Conservation (phyloP, 2,113 vertebrate species). For the Notechis scutatus region DNA sequence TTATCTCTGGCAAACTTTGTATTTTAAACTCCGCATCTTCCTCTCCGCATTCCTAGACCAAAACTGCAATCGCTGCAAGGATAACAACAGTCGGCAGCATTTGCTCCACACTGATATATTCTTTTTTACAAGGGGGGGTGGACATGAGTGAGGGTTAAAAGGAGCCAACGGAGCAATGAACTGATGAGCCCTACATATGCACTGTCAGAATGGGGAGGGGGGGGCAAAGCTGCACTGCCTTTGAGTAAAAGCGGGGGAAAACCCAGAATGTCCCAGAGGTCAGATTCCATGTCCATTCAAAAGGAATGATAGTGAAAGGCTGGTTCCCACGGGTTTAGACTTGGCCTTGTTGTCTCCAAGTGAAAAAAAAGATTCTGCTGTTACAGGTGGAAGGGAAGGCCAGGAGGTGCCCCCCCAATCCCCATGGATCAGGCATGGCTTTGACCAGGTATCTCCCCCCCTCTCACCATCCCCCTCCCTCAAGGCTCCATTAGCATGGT, state of each 20-base stretch:
- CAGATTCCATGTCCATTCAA: background rate
- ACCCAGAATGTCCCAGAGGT: background rate
- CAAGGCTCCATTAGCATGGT: background rate
- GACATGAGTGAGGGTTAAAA: background rate
- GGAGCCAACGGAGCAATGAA: background rate
- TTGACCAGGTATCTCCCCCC: background rate
- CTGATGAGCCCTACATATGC: background rate
- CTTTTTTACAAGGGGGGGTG: too few species aligned
- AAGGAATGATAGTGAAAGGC: background rate
- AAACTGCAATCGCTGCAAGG: background rate
- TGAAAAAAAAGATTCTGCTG: background rate
- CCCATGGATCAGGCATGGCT: background rate
- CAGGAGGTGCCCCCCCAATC: background rate
- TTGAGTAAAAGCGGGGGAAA: background rate
- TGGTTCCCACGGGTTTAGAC: background rate
- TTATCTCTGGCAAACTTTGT: background rate
- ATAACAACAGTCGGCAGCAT: background rate
- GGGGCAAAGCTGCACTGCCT: background rate
- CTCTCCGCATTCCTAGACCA: background rate
- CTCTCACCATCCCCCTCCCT: background rate
- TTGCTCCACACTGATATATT: background rate
- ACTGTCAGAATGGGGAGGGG: background rate
- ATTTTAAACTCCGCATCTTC: background rate
- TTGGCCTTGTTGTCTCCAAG: background rate
- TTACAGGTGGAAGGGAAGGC: background rate